A percentile compares a stretch with the other conserved stretches of the same genome.
These are phyloP conservation scores for Urocitellus parryii DNA, from an alignment of 2,113 vertebrate species.

Conservation along the genomic window DNA sequence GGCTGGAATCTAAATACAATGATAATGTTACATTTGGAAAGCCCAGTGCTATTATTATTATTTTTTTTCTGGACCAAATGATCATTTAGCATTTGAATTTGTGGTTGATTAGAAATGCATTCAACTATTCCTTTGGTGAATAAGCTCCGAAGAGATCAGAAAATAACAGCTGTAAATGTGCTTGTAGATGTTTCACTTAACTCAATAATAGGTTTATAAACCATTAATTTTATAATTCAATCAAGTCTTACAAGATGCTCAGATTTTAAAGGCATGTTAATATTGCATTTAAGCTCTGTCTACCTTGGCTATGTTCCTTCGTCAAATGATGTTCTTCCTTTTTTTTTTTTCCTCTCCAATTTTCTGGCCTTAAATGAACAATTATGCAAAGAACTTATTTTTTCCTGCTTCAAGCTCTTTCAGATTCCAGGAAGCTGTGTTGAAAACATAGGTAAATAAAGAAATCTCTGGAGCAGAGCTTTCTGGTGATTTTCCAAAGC, in stretches of 20 bases:
- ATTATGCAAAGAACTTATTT: background rate
- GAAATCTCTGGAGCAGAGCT: background rate
- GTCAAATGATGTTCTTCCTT: background rate
- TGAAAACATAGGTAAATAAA: background rate
- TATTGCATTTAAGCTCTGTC: background rate
- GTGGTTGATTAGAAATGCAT: slow-evolving; percentile 53
- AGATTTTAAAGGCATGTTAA: background rate
- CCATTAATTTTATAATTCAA: slow-evolving; percentile 59
- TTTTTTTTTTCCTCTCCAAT: background rate
- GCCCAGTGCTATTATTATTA: background rate
- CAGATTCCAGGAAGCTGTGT: background rate
- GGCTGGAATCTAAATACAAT: background rate
- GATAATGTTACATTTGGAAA: slow-evolving; percentile 5
- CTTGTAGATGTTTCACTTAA: slow-evolving; percentile 15
- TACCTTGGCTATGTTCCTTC: background rate
- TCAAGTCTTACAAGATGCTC: slow-evolving; percentile 3
- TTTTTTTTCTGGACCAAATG: background rate
- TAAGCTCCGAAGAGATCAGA: background rate
- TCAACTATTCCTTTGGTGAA: background rate
- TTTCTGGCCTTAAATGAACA: background rate
- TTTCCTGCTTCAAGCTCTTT: background rate
- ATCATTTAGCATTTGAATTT: slow-evolving; percentile 55
- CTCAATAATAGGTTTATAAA: slow-evolving; percentile 59
- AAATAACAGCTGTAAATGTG: slow-evolving; percentile 44
- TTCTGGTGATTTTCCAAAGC: background rate